Conservation (phyloP, 2,113 vertebrate species). For the Rattus rattus region DNA sequence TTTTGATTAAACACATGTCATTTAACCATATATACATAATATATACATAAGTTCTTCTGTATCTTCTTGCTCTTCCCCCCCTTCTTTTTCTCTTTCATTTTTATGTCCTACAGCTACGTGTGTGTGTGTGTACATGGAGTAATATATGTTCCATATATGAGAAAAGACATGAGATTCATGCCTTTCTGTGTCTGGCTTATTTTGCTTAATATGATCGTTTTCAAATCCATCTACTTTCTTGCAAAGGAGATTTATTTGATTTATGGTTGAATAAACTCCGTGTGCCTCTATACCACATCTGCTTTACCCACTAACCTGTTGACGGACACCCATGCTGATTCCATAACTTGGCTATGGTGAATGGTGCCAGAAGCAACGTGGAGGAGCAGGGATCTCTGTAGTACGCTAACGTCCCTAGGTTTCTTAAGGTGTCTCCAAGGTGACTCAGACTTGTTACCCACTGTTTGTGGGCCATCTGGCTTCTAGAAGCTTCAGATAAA, state of each 20-base stretch:
- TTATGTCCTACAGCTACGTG: background rate
- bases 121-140: background rate
- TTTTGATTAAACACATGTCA: background rate
- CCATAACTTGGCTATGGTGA: background rate
- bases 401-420: background rate
- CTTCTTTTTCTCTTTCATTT: background rate
- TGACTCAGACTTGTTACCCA: background rate
- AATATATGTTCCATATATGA: background rate
- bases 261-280: background rate
- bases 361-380: background rate
- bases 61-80: too few species aligned
- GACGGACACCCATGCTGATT: background rate
- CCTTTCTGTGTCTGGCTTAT: background rate
- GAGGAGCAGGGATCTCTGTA: background rate
- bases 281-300: background rate
- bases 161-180: background rate
- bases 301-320: background rate
- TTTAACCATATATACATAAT: background rate
- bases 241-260: background rate
- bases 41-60: too few species aligned
- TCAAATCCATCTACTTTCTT: background rate
- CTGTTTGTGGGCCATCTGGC: too few species aligned
- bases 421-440: background rate
- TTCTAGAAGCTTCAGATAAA: background rate
- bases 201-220: background rate